A percentile compares a stretch with the other conserved stretches of the same genome.
Evolutionary conservation across 1,140 invertebrate genomes (phyloP).

Genomic region (Drosophila micromelanica): DNA sequence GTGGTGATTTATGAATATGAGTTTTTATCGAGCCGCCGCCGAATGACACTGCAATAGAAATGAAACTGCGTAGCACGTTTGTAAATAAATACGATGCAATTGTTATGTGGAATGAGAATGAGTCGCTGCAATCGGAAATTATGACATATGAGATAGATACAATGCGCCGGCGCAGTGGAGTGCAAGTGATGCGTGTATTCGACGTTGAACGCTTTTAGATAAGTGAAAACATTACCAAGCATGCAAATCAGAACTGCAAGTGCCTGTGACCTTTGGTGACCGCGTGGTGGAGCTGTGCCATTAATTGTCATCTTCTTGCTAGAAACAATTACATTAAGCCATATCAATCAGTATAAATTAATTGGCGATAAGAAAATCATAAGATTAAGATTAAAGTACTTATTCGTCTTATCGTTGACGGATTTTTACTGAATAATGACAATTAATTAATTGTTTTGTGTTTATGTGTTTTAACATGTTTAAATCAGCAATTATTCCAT

Average conservation of each 20-base stretch:
- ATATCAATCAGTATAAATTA: constrained; percentile 26
- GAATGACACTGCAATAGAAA: constrained; percentile 15
- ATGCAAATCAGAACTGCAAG: constrained; percentile 23
- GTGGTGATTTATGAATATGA: constrained; percentile 24
- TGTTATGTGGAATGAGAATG: constrained; percentile 4
- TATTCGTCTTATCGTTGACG: constrained; percentile 23
- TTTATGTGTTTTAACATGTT: too few species aligned
- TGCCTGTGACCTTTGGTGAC: constrained; percentile 1
- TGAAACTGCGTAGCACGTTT: constrained; percentile 12
- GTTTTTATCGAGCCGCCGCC: constrained; percentile 10
- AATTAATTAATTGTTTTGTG: constrained; percentile 11
- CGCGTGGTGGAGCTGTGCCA: not conserved
- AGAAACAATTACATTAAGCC: constrained; percentile 11
- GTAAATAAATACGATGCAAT: constrained; percentile 14
- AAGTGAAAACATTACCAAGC: constrained; percentile 29
- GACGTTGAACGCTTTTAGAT: not conserved
- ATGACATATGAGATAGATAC: not conserved
- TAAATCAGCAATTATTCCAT: not conserved
- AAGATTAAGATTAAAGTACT: constrained; percentile 37
- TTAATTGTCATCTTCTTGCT: constrained; percentile 30
- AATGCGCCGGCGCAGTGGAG: constrained; percentile 33
- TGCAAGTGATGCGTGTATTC: constrained; percentile 32
- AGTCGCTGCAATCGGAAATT: constrained; percentile 1
- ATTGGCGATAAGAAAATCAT: constrained; percentile 27
- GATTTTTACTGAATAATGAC: constrained; percentile 1